Evolutionary conservation across 1,140 invertebrate species (phyloP).

Genomic region (Drosophila ercepeae): DNA sequence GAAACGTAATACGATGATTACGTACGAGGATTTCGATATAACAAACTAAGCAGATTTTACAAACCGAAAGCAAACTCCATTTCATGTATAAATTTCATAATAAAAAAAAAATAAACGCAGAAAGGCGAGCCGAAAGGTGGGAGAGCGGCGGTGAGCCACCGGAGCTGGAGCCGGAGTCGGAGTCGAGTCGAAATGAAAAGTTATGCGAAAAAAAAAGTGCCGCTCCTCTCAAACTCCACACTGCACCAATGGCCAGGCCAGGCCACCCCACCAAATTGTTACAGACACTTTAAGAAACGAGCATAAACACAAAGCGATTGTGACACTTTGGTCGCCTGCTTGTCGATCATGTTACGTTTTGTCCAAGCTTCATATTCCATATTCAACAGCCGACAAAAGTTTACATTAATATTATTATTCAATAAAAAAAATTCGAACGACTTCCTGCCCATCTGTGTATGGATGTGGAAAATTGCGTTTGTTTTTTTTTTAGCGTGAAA

Average conservation of each 20-base stretch:
- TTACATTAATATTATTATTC: background rate
- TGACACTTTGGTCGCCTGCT: background rate
- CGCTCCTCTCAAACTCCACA: constrained; percentile 7
- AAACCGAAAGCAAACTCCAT: constrained; percentile 1
- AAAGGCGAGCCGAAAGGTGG: background rate
- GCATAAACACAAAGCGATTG: background rate
- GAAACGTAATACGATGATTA: constrained; percentile 58
- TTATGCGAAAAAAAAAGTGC: constrained; percentile 53
- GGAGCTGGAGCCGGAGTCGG: too few species aligned
- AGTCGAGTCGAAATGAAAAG: constrained; percentile 53
- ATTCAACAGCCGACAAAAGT: background rate
- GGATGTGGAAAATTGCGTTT: too few species aligned
- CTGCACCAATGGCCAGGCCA: background rate
- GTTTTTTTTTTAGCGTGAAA: too few species aligned
- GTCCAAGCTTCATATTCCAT: background rate
- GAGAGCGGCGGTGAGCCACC: background rate
- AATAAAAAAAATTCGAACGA: too few species aligned
- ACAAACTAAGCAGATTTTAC: constrained; percentile 55
- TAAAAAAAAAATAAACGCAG: constrained; percentile 47
- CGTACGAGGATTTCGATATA: constrained; percentile 52
- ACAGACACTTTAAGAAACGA: background rate
- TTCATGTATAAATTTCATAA: constrained; percentile 59
- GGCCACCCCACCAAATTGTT: background rate
- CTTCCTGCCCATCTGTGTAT: too few species aligned
- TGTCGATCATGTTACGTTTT: background rate